Base-by-base conservation (phyloP, 2,888 invertebrate genomes). In the Saturnia japonica region DNA sequence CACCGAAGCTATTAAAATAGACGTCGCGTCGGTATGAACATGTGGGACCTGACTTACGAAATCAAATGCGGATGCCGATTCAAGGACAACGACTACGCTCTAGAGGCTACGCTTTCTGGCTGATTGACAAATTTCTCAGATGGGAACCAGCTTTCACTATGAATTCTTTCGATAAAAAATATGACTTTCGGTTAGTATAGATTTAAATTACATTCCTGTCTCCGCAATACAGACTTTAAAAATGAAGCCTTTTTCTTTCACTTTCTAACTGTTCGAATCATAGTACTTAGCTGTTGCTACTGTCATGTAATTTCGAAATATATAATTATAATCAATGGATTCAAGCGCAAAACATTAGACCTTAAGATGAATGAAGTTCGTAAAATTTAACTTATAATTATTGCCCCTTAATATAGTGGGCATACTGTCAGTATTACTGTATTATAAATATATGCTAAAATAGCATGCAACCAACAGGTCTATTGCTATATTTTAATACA, bases 11-110 rank as follows among this genome's bases (percentile, higher is more conserved):
- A 60, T 60, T 60, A 60, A 28, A 28, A 25, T 60, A 60, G 57
- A 60, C 25, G 25, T 60, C 28, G 12, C n/a, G 34, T 34, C 34
- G 34, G 57, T 28, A 28, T 25, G 22, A 60, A 64, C 19, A 40
- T 40, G 64, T 64, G 66, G 67, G 51, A 67, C 28, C 40, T 25
- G 25, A 40, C 51, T 62, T 67, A 86, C 79, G 85, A 87, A 87
- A 90, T 80, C 78, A 85, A 85, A 88, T 77, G 84, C 87, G 87
- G 87, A 85, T 83, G 79, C 80, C 82, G 79, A 85, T 87, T 85
- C 83, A 88, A 90, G 91, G 90, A 91, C 88, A 84, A 88, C 88
- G 89, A 91, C 88, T 88, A 80, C 80, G 74, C 77, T 79, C 76
- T 60, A 60, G 1, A 28, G 57, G 57, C 57, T 28, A 80, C 80